These are phyloP conservation scores for Sus cebifrons DNA, from an alignment of 2,797 vertebrate genomes.

Conservation along the genomic window DNA sequence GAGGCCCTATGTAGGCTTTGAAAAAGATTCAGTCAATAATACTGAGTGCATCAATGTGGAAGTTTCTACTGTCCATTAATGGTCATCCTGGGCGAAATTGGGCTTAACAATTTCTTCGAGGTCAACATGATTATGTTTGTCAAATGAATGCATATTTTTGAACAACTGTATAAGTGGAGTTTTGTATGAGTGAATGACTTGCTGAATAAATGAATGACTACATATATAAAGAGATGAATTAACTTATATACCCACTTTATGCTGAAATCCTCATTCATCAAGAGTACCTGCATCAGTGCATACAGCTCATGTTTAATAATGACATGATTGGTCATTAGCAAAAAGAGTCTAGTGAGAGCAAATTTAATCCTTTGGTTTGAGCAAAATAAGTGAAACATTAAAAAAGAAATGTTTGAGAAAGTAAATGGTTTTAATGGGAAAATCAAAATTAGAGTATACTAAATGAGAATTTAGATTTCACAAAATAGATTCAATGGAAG, in stretches of 20 bases:
- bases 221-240: background rate
- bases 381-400: background rate
- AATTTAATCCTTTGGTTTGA: background rate
- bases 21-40: background rate
- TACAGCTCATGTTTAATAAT: background rate
- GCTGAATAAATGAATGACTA: slow-evolving; percentile 9
- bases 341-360: background rate
- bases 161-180: background rate
- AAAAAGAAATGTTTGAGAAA: background rate
- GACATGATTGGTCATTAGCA: background rate
- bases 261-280: background rate
- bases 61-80: background rate
- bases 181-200: background rate
- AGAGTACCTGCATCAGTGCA: background rate
- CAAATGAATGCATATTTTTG: slow-evolving; percentile 27
- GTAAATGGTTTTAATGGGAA: slow-evolving; percentile 37
- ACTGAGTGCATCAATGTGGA: background rate
- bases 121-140: background rate
- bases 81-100: background rate
- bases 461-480: slow-evolving; percentile 65
- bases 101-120: background rate
- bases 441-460: background rate
- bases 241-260: background rate
- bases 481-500: slow-evolving; percentile 26
- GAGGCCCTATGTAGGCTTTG: background rate